phyloP scores from a whole-genome alignment of 2,113 vertebrate genomes.

The Myiozetetes cayanensis region DNA sequence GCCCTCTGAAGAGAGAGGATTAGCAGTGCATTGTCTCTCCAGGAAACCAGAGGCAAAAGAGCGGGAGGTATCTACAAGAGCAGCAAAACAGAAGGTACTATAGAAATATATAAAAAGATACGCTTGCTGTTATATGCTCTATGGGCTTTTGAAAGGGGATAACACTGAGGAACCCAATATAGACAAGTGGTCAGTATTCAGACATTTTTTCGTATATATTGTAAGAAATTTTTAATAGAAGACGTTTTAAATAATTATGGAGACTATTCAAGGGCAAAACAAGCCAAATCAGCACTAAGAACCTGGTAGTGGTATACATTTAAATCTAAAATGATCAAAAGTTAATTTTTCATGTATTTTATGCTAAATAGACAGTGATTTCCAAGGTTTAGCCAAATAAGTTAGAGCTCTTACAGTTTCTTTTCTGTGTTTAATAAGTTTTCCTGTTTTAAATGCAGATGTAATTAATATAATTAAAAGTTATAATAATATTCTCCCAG shows the following conservation, averaged over 20 bases:
- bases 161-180: neutral
- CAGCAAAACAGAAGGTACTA: neutral
- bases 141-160: neutral
- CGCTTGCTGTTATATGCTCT: neutral
- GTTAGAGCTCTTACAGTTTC: neutral
- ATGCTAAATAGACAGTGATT: neutral
- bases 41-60: neutral
- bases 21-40: neutral
- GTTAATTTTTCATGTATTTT: neutral
- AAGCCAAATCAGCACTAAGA: neutral
- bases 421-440: neutral
- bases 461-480: neutral
- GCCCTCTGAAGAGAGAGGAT: neutral
- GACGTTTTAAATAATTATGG: neutral
- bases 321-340: neutral
- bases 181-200: neutral
- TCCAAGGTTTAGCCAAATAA: slow-evolving; percentile 48
- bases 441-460: slow-evolving; percentile 27
- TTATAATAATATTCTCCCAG: slow-evolving; percentile 4
- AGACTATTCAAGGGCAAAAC: neutral
- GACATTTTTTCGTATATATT: neutral
- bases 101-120: neutral
- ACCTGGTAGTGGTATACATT: neutral
- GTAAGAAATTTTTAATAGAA: neutral
- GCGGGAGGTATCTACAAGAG: neutral